Evolutionary conservation across 2,113 vertebrate genomes (phyloP), one percentile per base, ranked within the genome.

Genomic region (Muscicapa adusta): DNA sequence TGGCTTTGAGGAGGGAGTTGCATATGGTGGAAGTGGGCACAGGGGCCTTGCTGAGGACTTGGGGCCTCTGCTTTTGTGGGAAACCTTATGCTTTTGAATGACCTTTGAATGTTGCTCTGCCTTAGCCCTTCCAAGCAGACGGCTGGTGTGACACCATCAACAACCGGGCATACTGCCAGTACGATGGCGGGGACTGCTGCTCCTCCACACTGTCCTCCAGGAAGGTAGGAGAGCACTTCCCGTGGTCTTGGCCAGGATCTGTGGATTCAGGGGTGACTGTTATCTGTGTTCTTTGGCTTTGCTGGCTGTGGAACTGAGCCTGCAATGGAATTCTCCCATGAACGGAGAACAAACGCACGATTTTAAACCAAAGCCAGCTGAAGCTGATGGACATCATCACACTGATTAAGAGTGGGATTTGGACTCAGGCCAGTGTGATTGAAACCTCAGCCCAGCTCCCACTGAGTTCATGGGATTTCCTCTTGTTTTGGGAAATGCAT

Each of bases 61-160:
- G 9, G 40, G 20, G 18, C 36, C 28, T 91, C 51, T 63, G 3
- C 10, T 71, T 72, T 73, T 74, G 36, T 45, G 25, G 42, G 8
- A 2, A 80, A 31, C 19, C 9, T 73, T n/a, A 2, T 17, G 12
- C 16, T 82, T 95, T 73, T 51, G 54, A 78, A 31, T 23, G 71
- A 50, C 16, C 25, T 89, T 92, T 95, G 24, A 77, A 28, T 1
- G 0, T 38, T 89, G 65, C 79, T 94, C 56, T 96, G 67, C 79
- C 48, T 61, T 82, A 99, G 99, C 99, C 99, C 79, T 99, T 99
- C 93, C 98, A 98, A 96, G 99, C 98, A 36, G 99, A 99, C 3
- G 99, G 99, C 62, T 99, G 99, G 99, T 99, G 99, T 43, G 99
- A 99, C 95, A 99, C 99, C 58, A 99, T 99, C 97, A 99, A 99